These are phyloP conservation scores for Gastrophryne carolinensis DNA, from an alignment of 2,797 vertebrate genomes.

Conservation along the genomic window DNA sequence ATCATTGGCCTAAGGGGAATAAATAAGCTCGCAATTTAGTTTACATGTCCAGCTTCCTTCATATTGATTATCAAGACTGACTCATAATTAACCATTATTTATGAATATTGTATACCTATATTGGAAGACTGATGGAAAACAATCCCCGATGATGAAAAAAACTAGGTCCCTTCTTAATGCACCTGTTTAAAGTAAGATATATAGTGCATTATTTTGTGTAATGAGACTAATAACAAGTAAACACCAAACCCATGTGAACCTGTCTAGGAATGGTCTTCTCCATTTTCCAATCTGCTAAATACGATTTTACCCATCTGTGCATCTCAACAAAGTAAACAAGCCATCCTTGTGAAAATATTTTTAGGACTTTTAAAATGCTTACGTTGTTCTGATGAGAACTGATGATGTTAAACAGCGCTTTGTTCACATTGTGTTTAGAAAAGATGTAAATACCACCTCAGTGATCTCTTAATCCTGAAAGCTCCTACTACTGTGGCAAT, in stretches of 20 bases:
- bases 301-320: constrained; percentile 17
- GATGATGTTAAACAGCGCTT: constrained; percentile 15
- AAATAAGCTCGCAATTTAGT: too few relatives aligned
- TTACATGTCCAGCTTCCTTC: too few relatives aligned
- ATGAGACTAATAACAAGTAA: not conserved
- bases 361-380: constrained; percentile 50
- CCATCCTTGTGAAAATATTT: constrained; percentile 39
- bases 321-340: constrained; percentile 29
- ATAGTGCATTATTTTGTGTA: not conserved
- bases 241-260: not conserved
- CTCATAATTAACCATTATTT: too few relatives aligned
- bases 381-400: constrained; percentile 40
- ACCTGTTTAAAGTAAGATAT: not conserved
- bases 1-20: too few relatives aligned
- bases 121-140: too few relatives aligned
- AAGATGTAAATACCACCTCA: constrained; percentile 21
- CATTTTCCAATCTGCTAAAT: not conserved
- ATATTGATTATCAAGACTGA: too few relatives aligned
- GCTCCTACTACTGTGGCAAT: not conserved
- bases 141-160: too few relatives aligned
- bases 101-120: too few relatives aligned
- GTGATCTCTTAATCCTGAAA: constrained; percentile 11
- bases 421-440: constrained; percentile 49
- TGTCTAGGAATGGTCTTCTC: too few relatives aligned
- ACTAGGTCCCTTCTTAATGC: too few relatives aligned